These are phyloP conservation scores for Seriola dumerili DNA, from an alignment of 2,113 vertebrate species.

Conservation along the genomic window DNA sequence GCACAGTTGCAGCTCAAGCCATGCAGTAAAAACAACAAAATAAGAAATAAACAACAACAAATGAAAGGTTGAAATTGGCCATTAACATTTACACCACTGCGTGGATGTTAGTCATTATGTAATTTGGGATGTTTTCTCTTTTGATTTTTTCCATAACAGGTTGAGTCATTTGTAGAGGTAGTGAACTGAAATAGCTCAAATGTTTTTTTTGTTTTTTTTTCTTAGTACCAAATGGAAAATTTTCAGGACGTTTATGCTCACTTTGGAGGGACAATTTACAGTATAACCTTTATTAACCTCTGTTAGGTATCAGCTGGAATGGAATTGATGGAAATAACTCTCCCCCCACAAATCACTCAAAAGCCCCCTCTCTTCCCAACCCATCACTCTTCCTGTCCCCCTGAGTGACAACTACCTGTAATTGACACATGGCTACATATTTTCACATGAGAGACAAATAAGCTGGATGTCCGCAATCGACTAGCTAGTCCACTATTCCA, in stretches of 20 bases:
- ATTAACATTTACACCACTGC: conserved; percentile 22
- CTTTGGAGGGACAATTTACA: background rate
- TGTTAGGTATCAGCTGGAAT: background rate
- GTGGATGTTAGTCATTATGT: conserved; percentile 31
- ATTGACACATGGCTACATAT: conserved; percentile 30
- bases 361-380: background rate
- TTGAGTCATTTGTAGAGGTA: background rate
- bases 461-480: background rate
- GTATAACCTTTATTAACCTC: conserved; percentile 12
- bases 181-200: background rate
- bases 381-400: conserved; percentile 15
- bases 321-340: conserved; percentile 24
- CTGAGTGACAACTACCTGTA: conserved; percentile 33
- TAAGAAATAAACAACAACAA: conserved; percentile 3
- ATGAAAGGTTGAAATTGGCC: conserved; percentile 44
- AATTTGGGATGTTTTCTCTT: conserved; percentile 32
- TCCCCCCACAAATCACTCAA: background rate
- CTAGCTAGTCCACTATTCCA: background rate
- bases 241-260: background rate
- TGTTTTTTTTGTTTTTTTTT: background rate
- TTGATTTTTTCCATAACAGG: conserved; percentile 24
- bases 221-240: background rate
- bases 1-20: conserved; percentile 53
- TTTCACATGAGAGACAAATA: conserved; percentile 34
- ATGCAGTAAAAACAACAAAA: conserved; percentile 51